Evolutionary conservation across 2,113 vertebrate species (phyloP), one percentile per base, ranked within the genome.

Genomic region (Cavia aperea): DNA sequence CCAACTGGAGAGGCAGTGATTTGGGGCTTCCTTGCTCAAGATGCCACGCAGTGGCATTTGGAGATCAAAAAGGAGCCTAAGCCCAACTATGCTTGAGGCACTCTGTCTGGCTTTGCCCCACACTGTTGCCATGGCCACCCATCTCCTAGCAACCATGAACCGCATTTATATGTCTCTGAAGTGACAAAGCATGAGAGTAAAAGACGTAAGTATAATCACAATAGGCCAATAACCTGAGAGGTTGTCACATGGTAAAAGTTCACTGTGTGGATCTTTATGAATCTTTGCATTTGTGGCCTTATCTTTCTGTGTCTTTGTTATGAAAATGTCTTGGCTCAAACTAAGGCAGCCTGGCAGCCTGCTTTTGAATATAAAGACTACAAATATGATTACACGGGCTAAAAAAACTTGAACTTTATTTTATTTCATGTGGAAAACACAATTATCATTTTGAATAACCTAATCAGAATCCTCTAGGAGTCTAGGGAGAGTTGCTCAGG

Each of bases 81-180:
- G 85, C 81, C 90, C 31, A 63, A 77, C 51, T 77, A 33, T 77
- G 92, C 95, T 92, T 85, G 73, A 89, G 84, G 94, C 84, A 5
- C 85, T 96, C 92, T 91, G 65, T 95, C 95, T 96, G 95, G 72
- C 87, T 95, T 92, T 77, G 94, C 77, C 95, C 95, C 87, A 78
- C 82, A 73, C 89, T 88, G 96, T 97, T 97, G 93, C 96, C 94
- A 97, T 97, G 96, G 96, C 73, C 95, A 97, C 96, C 91, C 84
- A 96, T 96, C 96, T 96, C 96, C 93, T 97, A 97, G 96, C 96
- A 97, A 97, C 96, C 51, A 79, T 85, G 93, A 95, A 79, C 54
- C 93, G 93, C 78, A 88, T 91, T 94, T 91, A 79, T 92, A 29
- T 60, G 87, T 95, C 91, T 89, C 81, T 85, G 83, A 94, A 95